Evolutionary conservation across 1,140 invertebrate species (phyloP).

Genomic region (Anastatus disparis): DNA sequence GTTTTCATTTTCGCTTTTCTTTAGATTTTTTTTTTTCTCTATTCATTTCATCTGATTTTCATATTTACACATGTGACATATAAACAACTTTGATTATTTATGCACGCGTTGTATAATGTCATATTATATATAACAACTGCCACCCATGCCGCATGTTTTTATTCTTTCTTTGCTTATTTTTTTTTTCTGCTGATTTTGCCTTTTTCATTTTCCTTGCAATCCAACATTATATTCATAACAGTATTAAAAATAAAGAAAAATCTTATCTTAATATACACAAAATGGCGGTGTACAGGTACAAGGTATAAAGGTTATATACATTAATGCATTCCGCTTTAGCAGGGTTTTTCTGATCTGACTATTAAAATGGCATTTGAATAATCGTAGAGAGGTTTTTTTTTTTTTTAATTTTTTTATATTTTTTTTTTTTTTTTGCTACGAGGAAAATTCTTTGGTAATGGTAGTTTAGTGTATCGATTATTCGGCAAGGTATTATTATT

Average conservation of each 20-base stretch:
- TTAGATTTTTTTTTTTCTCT: background rate
- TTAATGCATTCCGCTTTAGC: background rate
- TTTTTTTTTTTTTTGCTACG: too few relatives aligned
- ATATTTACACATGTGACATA: background rate
- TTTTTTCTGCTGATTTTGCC: background rate
- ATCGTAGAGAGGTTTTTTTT: background rate
- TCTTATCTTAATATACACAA: constrained; percentile 2
- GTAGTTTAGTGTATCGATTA: constrained; percentile 12
- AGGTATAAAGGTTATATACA: background rate
- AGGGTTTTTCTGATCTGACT: background rate
- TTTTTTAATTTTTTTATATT: too few relatives aligned
- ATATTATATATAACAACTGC: constrained; percentile 7
- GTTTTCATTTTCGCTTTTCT: background rate
- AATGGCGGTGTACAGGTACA: background rate
- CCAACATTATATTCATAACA: background rate
- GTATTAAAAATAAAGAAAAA: background rate
- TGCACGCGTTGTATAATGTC: background rate
- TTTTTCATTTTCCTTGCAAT: constrained; percentile 2
- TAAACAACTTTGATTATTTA: too few relatives aligned
- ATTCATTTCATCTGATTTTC: background rate
- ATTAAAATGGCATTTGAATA: constrained; percentile 22
- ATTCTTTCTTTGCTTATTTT: background rate
- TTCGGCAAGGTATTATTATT: background rate
- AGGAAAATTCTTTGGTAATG: too few relatives aligned
- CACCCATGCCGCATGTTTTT: constrained; percentile 14